phyloP scores from a whole-genome alignment of 2,113 vertebrate species.

The Tiliqua scincoides region DNA sequence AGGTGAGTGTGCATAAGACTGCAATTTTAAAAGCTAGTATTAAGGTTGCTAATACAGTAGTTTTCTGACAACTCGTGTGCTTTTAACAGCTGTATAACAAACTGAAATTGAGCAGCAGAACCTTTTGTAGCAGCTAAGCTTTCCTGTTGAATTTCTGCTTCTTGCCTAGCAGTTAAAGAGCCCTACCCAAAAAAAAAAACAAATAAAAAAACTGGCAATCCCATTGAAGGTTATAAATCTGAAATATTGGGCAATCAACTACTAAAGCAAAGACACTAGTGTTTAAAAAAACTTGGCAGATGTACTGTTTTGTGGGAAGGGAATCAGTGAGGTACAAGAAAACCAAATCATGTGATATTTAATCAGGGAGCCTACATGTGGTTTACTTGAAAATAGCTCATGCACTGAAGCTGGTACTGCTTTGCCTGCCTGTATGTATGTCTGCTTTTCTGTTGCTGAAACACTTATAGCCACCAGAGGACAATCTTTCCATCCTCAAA shows the following conservation, averaged over 20 bases:
- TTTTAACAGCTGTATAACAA: not conserved
- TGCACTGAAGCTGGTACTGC: not conserved
- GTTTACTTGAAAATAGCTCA: not conserved
- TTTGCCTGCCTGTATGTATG: not conserved
- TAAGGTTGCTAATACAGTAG: not conserved
- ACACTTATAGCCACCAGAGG: constrained; percentile 37
- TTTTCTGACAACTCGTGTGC: not conserved
- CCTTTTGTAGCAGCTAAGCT: not conserved
- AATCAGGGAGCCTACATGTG: not conserved
- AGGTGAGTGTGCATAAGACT: not conserved
- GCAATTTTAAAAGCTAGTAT: not conserved
- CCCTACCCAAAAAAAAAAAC: no score
- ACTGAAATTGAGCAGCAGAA: not conserved
- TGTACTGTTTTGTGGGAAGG: not conserved
- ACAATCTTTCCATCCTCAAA: not conserved
- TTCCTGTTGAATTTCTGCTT: not conserved
- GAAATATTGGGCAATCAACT: not conserved
- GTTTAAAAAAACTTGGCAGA: no score
- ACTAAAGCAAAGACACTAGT: no score
- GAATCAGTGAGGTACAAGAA: not conserved
- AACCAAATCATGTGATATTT: not conserved
- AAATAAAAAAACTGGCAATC: not conserved
- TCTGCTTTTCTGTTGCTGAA: not conserved
- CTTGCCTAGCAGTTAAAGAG: not conserved
- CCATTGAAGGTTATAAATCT: not conserved